Evolutionary conservation across 2,888 invertebrate species (phyloP), one percentile per base, ranked within the genome.

Genomic region (Saturnia japonica): DNA sequence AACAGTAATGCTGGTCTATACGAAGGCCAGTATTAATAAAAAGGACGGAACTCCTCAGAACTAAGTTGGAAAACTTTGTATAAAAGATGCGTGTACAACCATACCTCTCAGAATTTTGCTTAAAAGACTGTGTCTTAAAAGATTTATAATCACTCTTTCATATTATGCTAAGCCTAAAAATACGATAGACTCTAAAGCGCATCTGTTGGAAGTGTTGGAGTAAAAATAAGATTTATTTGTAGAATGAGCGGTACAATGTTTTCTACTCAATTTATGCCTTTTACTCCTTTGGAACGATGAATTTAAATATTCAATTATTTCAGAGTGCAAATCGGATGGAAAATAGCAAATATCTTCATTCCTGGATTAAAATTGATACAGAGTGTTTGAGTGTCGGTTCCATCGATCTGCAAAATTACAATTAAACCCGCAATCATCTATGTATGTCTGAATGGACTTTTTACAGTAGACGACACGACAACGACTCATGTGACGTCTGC

Each of bases 331-430:
- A 64, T 34, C 40, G 40, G 64, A 40, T 40, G 40, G 40, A 16
- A 62, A 34, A 62, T 62, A 40, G 40, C n/a, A 40, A 40, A 40
- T 62, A 40, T 64, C 64, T 64, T 64, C 64, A n/a, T 40, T 16
- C 64, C 40, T 40, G 64, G 40, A 64, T 64, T 40, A 64, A 64
- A 64, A 64, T 64, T 64, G 64, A 64, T 64, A 64, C 64, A 3
- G 64, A 64, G 64, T 64, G 64, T 64, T 8, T 40, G 40, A n/a
- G 64, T 40, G 40, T 25, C 64, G 64, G 64, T 64, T 40, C 64
- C 19, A 64, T 64, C 40, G 64, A 64, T 64, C 64, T 64, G 64
- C 64, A 64, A 64, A 34, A 60, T 69, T 60, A 69, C 70, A 66
- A 51, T 16, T 51, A 51, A 66, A 40, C 51, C 69, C 64, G 47